These are phyloP conservation scores for Gymnosoma rotundatum DNA, from an alignment of 2,888 invertebrate genomes.

Conservation along the genomic window DNA sequence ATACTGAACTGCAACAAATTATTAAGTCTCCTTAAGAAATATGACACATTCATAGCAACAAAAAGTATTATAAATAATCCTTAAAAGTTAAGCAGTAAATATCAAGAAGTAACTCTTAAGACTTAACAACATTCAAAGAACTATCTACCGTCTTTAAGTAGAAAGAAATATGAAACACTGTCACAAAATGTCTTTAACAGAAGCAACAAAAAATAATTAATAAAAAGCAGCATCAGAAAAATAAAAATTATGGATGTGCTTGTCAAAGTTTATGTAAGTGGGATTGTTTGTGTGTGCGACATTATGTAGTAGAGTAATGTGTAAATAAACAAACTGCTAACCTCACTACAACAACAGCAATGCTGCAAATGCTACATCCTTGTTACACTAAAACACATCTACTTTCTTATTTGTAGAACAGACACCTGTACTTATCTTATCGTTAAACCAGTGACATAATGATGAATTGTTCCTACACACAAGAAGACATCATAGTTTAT, in stretches of 20 bases:
- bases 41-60: constrained; percentile 54
- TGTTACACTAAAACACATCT: neutral
- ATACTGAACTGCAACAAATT: constrained; percentile 27
- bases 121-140: constrained; percentile 32
- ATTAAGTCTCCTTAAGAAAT: constrained; percentile 21
- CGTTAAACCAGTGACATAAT: constrained; percentile 61
- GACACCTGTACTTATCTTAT: constrained; percentile 51
- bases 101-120: constrained; percentile 62
- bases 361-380: constrained; percentile 2
- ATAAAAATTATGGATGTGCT: constrained; percentile 29
- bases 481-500: constrained; percentile 43
- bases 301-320: neutral
- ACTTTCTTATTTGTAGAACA: neutral
- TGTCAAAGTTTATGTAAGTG: neutral
- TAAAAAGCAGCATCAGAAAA: neutral
- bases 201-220: neutral
- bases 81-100: constrained; percentile 64
- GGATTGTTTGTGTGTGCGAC: neutral
- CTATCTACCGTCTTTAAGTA: constrained; percentile 2
- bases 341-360: constrained; percentile 26
- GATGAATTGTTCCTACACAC: constrained; percentile 64
- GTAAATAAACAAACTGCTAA: constrained; percentile 56
- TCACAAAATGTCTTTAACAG: neutral
- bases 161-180: neutral
- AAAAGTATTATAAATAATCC: constrained; percentile 62